Base-by-base conservation (phyloP, 1,140 invertebrate genomes). In the Sitophilus oryzae region DNA sequence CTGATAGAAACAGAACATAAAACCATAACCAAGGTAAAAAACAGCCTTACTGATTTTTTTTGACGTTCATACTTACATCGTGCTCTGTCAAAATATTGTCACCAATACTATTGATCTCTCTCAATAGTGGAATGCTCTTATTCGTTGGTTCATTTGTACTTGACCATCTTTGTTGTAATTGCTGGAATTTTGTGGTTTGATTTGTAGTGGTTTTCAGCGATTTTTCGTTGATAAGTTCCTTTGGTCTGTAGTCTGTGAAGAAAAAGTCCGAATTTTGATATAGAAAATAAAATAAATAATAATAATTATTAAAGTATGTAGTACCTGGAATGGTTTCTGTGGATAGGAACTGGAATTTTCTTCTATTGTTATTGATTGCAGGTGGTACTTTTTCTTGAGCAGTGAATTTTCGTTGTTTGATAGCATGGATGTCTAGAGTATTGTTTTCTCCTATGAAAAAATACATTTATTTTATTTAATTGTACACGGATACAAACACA, bases 301-400 rank as follows among this genome's bases (percentile, higher is more conserved):
- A 5, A 38, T 38, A 8, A 14, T 4, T 38, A 14, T 38, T 8
- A 38, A n/a, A 14, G 3, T 38, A 42, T 14, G 8, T 42, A 42
- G 10, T 42, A 56, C 53, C 53, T 25, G 88, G 86, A 46, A 86
- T 81, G 10, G 88, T 91, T 75, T 88, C 85, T 2, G 84, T 82
- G 16, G 86, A 84, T 1, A 92, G 76, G 71, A 91, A 91, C 1
- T 86, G 85, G 71, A 90, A 89, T 74, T 91, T 92, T 73, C 83
- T 85, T 60, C 86, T 82, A 63, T 86, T 89, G 72, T 91, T 91
- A 8, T 83, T 76, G 4, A 64, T 22, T 0, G 61, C 54, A 20
- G 59, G 50, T 8, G 60, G 64, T 49, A 48, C 57, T 61, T 71
- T 72, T 58, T 66, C 70, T 47, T 70, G 71, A 48, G 44, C 38